These are phyloP conservation scores for Urocyon cinereoargenteus DNA, from an alignment of 2,797 vertebrate genomes.

Conservation along the genomic window DNA sequence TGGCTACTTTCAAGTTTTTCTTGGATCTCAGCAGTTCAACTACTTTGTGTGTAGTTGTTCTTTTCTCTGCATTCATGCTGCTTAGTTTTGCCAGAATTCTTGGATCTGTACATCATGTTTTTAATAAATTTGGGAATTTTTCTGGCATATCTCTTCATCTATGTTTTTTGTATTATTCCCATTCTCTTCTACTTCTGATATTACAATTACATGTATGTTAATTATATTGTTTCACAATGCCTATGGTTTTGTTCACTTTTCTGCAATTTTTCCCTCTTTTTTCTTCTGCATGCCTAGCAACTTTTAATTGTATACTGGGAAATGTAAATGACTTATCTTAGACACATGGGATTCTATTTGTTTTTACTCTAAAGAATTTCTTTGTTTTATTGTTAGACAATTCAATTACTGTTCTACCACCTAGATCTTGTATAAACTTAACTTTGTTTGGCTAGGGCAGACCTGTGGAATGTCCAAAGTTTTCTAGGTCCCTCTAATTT, in stretches of 20 bases:
- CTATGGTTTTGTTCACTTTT: not conserved
- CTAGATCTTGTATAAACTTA: not conserved
- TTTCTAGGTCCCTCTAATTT: not conserved
- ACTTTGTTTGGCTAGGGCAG: not conserved
- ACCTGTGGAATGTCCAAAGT: not conserved
- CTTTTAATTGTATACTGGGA: not conserved
- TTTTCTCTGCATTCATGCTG: constrained; percentile 9
- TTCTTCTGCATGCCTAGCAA: not conserved
- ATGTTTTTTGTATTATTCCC: not conserved
- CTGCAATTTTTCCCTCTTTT: not conserved
- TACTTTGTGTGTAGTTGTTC: not conserved
- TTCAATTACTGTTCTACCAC: not conserved
- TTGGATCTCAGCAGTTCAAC: not conserved
- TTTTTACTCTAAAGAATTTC: not conserved
- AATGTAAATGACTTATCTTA: not conserved
- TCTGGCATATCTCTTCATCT: not conserved
- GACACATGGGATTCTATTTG: not conserved
- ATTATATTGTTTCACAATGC: not conserved
- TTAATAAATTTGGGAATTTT: not conserved
- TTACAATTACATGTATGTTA: not conserved
- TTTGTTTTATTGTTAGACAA: not conserved
- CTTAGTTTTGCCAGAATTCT: not conserved
- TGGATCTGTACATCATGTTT: not conserved
- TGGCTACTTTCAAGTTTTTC: not conserved
- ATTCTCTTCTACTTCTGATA: not conserved